Evolutionary conservation across 2,113 vertebrate species (phyloP).

Genomic region (Verasper variegatus): DNA sequence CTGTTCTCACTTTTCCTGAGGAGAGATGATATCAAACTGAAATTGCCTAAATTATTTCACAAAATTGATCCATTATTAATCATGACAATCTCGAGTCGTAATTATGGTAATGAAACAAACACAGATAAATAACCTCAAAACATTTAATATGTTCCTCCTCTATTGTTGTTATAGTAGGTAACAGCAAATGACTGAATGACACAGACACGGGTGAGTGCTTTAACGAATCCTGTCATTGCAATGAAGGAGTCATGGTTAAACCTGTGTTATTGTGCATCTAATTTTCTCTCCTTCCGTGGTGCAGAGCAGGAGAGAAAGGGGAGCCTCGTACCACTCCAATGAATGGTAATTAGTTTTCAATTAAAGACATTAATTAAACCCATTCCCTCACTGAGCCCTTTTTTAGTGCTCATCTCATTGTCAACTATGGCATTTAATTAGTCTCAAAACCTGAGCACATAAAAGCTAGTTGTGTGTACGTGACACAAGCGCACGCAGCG

Average conservation of each 20-base stretch:
- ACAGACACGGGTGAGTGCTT: neutral
- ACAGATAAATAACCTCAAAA: slow-evolving; percentile 8
- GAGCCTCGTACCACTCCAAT: slow-evolving; percentile 33
- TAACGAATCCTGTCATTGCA: slow-evolving; percentile 74
- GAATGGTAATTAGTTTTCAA: slow-evolving; percentile 73
- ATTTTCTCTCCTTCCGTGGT: slow-evolving; percentile 66
- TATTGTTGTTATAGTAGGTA: slow-evolving; percentile 33
- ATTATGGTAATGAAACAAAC: slow-evolving; percentile 8
- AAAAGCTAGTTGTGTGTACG: neutral
- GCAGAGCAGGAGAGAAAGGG: slow-evolving; percentile 30
- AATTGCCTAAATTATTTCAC: neutral
- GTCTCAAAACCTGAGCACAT: neutral
- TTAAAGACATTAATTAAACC: slow-evolving; percentile 69
- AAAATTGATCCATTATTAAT: neutral
- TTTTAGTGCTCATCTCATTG: slow-evolving; percentile 14
- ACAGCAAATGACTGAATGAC: neutral
- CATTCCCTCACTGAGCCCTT: slow-evolving; percentile 29
- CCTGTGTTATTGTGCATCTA: slow-evolving; percentile 53
- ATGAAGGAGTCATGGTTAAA: slow-evolving; percentile 60
- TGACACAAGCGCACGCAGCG: neutral
- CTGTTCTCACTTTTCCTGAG: neutral
- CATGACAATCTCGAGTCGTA: neutral
- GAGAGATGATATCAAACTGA: neutral
- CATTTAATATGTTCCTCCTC: neutral
- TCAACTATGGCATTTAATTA: slow-evolving; percentile 16